Percentiles rank a stretch among this genome's conserved stretches.
These are phyloP conservation scores for Oxyteleia sp. DNA, from an alignment of 2,888 invertebrate genomes.

Conservation along the genomic window DNA sequence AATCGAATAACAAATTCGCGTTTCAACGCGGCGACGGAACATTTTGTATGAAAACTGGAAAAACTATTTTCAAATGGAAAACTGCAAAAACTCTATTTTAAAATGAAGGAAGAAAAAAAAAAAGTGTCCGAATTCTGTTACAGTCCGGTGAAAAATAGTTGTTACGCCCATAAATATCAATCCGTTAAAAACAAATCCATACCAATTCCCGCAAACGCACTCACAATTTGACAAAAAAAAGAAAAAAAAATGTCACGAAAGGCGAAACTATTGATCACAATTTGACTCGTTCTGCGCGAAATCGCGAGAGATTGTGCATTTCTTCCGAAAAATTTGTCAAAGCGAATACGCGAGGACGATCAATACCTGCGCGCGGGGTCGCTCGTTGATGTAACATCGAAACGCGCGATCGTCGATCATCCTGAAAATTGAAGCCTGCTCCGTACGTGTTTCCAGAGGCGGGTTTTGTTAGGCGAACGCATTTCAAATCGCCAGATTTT, in stretches of 20 bases:
- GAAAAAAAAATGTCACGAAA: too few species aligned
- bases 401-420: conserved; percentile 65
- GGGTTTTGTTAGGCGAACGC: conserved; percentile 59
- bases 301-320: conserved; percentile 56
- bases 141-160: too few species aligned
- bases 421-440: conserved; percentile 68
- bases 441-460: conserved; percentile 55
- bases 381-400: conserved; percentile 40
- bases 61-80: too few species aligned
- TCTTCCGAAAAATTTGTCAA: conserved; percentile 62
- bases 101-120: neutral
- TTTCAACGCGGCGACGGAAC: too few species aligned
- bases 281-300: conserved; percentile 46
- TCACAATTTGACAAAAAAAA: conserved; percentile 38
- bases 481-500: conserved; percentile 67
- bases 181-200: conserved; percentile 29
- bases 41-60: too few species aligned
- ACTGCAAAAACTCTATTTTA: neutral
- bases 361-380: conserved; percentile 27
- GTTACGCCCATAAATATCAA: conserved; percentile 26
- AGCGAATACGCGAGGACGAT: conserved; percentile 33
- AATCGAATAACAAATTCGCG: too few species aligned
- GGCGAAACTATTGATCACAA: conserved; percentile 50
- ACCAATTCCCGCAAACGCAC: conserved; percentile 26
- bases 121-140: too few species aligned